Percentiles rank a stretch among this genome's conserved stretches.
phyloP scores from a whole-genome alignment of 1,140 invertebrate species.

The Drosophila orena region DNA sequence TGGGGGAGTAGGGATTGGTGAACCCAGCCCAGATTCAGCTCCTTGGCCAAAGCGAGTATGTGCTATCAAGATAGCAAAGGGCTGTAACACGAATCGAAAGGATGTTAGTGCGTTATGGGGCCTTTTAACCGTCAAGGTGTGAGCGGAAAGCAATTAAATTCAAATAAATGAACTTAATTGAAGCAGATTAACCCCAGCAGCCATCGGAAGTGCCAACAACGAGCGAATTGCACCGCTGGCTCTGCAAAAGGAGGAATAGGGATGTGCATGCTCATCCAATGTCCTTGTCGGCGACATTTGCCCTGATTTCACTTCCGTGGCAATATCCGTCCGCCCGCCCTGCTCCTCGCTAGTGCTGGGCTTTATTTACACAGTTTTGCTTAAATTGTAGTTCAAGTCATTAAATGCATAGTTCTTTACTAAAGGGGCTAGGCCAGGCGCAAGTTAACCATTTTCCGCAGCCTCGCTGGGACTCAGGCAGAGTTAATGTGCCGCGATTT shows the following conservation, averaged over 20 bases:
- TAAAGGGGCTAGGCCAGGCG: slow-evolving; percentile 15
- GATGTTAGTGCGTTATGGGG: slow-evolving; percentile 3
- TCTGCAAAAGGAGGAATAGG: slow-evolving; percentile 6
- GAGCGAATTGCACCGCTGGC: slow-evolving; percentile 9
- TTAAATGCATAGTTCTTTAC: slow-evolving; percentile 61
- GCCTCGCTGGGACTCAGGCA: slow-evolving; percentile 5
- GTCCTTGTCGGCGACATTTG: slow-evolving; percentile 68
- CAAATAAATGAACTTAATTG: slow-evolving; percentile 79
- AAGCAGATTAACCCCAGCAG: slow-evolving; percentile 76
- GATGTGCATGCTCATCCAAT: slow-evolving; percentile 37
- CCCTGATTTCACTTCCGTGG: slow-evolving; percentile 70
- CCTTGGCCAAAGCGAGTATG: slow-evolving; percentile 24
- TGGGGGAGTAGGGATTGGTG: too few relatives aligned
- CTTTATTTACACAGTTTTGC: slow-evolving; percentile 22
- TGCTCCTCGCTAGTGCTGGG: slow-evolving; percentile 13
- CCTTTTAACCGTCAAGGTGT: slow-evolving; percentile 11
- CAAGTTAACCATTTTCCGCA: slow-evolving; percentile 14
- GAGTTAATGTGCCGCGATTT: slow-evolving; percentile 58
- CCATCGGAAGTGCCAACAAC: slow-evolving; percentile 34
- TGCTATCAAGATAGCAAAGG: slow-evolving; percentile 30
- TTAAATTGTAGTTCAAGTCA: slow-evolving; percentile 39
- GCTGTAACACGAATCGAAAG: neutral
- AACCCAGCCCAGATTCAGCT: neutral
- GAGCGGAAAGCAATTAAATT: slow-evolving; percentile 78
- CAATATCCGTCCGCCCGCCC: slow-evolving; percentile 53